Conservation (phyloP, 2,113 vertebrate genomes). For the Saguinus imperator region DNA sequence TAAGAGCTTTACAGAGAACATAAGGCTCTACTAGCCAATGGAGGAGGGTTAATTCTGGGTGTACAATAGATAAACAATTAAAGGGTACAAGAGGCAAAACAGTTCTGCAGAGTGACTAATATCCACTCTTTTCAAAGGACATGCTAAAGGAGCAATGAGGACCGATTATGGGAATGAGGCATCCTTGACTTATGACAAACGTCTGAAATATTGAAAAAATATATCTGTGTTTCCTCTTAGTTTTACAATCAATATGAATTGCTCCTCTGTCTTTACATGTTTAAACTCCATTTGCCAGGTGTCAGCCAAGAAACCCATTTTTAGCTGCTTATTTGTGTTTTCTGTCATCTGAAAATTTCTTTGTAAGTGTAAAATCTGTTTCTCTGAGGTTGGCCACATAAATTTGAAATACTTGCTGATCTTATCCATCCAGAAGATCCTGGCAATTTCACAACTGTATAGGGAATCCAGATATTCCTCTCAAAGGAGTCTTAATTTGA, state of each 20-base stretch:
- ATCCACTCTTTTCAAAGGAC: not conserved
- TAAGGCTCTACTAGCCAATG: not conserved
- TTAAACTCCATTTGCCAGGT: slow-evolving; percentile 53
- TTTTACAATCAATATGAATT: slow-evolving; percentile 52
- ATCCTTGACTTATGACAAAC: not conserved
- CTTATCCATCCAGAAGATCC: slow-evolving; percentile 39
- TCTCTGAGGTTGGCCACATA: slow-evolving; percentile 6
- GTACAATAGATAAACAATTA: not conserved
- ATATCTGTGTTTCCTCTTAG: not conserved
- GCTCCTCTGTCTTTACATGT: slow-evolving; percentile 17
- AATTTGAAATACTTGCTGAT: slow-evolving; percentile 41
- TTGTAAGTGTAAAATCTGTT: slow-evolving; percentile 40
- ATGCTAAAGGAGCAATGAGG: not conserved
- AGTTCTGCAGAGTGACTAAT: not conserved
- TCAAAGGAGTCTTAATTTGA: slow-evolving; percentile 42
- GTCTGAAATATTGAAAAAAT: not conserved
- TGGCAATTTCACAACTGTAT: slow-evolving; percentile 15
- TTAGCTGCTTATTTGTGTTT: slow-evolving; percentile 27
- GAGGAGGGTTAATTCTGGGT: not conserved
- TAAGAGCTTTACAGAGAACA: not conserved
- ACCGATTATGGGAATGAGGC: not conserved
- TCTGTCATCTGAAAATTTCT: slow-evolving; percentile 32
- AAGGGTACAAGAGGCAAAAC: not conserved
- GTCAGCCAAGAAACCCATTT: slow-evolving; percentile 51
- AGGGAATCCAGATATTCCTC: slow-evolving; percentile 19